Percentiles rank a stretch among this genome's conserved stretches.
Evolutionary conservation across 2,113 vertebrate species (phyloP).

Genomic region (Microcebus griseorufus): DNA sequence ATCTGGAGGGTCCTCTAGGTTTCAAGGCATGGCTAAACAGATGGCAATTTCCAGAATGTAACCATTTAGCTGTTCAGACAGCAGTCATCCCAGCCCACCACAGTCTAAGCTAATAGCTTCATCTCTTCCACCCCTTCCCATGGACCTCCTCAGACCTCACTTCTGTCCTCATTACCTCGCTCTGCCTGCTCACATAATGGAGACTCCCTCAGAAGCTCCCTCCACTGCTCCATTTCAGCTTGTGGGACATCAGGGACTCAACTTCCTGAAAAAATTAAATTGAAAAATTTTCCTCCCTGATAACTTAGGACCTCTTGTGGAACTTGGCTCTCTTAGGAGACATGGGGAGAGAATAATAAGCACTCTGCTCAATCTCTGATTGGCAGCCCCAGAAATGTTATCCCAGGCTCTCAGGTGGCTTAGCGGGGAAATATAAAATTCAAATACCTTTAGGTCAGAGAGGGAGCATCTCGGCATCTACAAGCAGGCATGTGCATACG

Average conservation of each 20-base stretch:
- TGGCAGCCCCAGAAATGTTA: conserved; percentile 48
- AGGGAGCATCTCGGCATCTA: background rate
- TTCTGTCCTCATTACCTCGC: conserved; percentile 32
- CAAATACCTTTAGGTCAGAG: conserved; percentile 29
- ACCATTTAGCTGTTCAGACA: conserved; percentile 19
- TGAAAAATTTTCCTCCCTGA: conserved; percentile 66
- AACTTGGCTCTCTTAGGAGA: conserved; percentile 48
- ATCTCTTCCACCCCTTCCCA: background rate
- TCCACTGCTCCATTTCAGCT: conserved; percentile 46
- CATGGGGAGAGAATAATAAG: conserved; percentile 69
- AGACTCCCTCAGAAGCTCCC: background rate
- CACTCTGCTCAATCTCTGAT: conserved; percentile 4
- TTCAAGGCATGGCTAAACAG: background rate
- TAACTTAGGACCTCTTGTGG: conserved; percentile 52
- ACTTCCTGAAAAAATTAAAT: conserved; percentile 66
- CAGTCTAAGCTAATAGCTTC: background rate
- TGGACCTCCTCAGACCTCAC: background rate
- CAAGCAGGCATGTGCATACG: background rate
- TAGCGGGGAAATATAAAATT: conserved; percentile 62
- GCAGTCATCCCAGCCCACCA: background rate
- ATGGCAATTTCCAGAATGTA: conserved; percentile 4
- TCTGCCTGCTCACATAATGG: background rate
- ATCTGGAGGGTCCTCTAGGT: background rate
- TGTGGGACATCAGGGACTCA: conserved; percentile 34
- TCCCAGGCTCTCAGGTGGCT: conserved; percentile 28